phyloP scores from a whole-genome alignment of 2,797 vertebrate species.

The Balearica regulorum region DNA sequence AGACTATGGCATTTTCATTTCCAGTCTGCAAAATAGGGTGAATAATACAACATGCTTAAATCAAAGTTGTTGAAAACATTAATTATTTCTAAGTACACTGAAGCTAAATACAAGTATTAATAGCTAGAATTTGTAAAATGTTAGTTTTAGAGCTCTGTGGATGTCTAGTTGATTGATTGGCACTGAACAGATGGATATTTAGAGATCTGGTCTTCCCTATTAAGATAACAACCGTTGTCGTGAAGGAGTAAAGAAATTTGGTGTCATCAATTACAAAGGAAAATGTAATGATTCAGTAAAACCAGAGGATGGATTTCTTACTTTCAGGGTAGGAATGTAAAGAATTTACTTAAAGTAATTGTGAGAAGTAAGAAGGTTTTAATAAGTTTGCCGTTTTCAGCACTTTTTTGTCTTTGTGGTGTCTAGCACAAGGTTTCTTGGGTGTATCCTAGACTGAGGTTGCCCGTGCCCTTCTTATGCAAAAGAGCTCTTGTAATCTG shows the following conservation, averaged over 20 bases:
- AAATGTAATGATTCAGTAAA: neutral
- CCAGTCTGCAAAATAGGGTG: neutral
- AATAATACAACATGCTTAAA: constrained; percentile 18
- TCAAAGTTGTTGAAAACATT: constrained; percentile 26
- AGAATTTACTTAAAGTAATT: constrained; percentile 47
- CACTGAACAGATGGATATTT: neutral
- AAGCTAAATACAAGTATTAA: constrained; percentile 31
- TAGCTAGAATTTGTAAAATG: constrained; percentile 46
- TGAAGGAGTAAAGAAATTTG: neutral
- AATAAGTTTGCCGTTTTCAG: neutral
- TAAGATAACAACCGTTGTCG: neutral
- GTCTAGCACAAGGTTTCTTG: neutral
- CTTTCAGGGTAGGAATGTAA: neutral
- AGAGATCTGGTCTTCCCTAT: neutral
- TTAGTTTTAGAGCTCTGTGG: constrained; percentile 33
- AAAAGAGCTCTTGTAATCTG: neutral
- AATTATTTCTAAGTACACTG: constrained; percentile 40
- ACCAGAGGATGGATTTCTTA: neutral
- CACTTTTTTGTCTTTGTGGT: neutral
- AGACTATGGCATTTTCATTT: neutral
- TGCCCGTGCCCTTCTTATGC: neutral
- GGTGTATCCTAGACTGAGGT: neutral
- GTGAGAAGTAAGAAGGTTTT: constrained; percentile 4
- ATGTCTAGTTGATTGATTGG: constrained; percentile 31
- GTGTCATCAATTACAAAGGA: neutral